These are phyloP conservation scores for Rhagoletis zephyria DNA, from an alignment of 1,140 invertebrate species.

Conservation along the genomic window DNA sequence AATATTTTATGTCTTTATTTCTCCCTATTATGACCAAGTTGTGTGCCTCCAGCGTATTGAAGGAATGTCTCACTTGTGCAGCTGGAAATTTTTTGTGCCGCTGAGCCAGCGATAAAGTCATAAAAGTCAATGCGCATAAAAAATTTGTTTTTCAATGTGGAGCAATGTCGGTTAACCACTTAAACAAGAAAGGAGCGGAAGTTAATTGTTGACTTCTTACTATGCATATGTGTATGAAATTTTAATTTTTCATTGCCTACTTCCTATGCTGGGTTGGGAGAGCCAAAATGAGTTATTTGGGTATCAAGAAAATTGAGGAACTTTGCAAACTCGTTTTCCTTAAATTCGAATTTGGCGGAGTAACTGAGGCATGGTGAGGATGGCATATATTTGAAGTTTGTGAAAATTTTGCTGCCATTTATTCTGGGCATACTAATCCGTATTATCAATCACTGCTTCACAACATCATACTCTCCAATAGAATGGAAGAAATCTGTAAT, in stretches of 20 bases:
- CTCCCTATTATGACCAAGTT: not conserved
- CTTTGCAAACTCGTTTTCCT: too few species aligned
- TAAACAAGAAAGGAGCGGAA: not conserved
- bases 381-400: too few species aligned
- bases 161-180: not conserved
- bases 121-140: not conserved
- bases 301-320: not conserved
- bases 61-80: not conserved
- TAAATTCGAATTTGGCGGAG: too few species aligned
- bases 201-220: not conserved
- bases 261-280: not conserved
- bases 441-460: too few species aligned
- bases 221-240: not conserved
- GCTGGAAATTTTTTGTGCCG: not conserved
- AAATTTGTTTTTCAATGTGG: not conserved
- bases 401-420: too few species aligned
- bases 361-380: too few species aligned
- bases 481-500: too few species aligned
- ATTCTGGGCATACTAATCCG: too few species aligned
- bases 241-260: not conserved
- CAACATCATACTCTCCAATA: too few species aligned
- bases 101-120: not conserved
- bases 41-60: not conserved
- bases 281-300: not conserved
- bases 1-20: constrained; percentile 43